phyloP scores from a whole-genome alignment of 2,888 invertebrate genomes.

The Lottia gigantea region DNA sequence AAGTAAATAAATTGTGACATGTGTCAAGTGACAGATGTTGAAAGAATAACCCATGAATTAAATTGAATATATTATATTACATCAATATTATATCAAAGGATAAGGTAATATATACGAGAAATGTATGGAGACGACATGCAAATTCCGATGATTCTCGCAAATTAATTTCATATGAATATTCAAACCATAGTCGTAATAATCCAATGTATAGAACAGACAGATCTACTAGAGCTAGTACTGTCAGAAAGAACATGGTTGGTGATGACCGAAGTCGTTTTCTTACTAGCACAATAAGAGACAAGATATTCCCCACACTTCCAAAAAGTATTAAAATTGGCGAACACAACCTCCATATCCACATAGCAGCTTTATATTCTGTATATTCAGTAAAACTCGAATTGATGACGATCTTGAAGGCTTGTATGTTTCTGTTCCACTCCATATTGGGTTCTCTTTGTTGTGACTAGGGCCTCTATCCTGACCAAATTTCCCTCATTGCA shows the following conservation, averaged over 20 bases:
- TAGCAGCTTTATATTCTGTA: conserved; percentile 17
- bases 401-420: too few species aligned
- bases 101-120: conserved; percentile 54
- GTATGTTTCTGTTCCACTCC: too few species aligned
- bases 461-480: too few species aligned
- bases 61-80: too few species aligned
- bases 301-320: conserved; percentile 32
- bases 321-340: conserved; percentile 22
- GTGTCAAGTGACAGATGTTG: too few species aligned
- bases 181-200: conserved; percentile 39
- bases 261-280: conserved; percentile 21
- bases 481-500: too few species aligned
- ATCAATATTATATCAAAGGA: conserved; percentile 34
- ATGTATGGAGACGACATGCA: conserved; percentile 57
- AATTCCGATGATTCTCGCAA: conserved; percentile 42
- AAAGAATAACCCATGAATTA: too few species aligned
- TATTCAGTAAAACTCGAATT: conserved; percentile 9
- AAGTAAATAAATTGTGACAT: too few species aligned
- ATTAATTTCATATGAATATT: conserved; percentile 34
- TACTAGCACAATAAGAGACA: conserved; percentile 29
- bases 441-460: too few species aligned
- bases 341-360: conserved; percentile 17
- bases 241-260: conserved; percentile 34
- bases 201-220: conserved; percentile 28
- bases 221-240: conserved; percentile 29